Evolutionary conservation across 2,888 invertebrate genomes (phyloP), one percentile per base, ranked within the genome.

Genomic region (Acleris cristana): DNA sequence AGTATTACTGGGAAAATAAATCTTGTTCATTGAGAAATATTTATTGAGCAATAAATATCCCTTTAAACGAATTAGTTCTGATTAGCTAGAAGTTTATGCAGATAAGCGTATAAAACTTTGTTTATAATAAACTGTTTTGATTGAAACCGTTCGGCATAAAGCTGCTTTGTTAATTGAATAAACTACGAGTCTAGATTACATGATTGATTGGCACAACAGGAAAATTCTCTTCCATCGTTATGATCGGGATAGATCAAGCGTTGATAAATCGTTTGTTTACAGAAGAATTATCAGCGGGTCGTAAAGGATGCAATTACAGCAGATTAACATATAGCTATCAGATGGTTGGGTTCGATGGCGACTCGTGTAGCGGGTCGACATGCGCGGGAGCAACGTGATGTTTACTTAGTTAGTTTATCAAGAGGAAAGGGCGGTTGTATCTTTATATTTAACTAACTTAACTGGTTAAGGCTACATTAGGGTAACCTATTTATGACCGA

Each of bases 251-350:
- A 66, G 54, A 67, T 63, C 49, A 49, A 63, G 62, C 67, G 40
- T 54, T 58, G 67, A 67, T 67, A 58, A 67, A 58, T 58, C 57
- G 58, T 76, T 80, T 79, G 80, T 81, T 74, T 73, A 76, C 71
- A 71, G 71, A 64, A 64, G 71, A 71, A 71, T 74, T 73, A 76
- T 69, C 72, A 74, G 71, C 73, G 75, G 72, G 73, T 72, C 77
- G 76, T 74, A 74, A 67, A 83, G 81, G 82, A 83, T 82, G 81
- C 75, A 83, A 88, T 88, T 85, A 86, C 65, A 48, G 49, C 69
- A 64, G 68, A 81, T 83, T 84, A 79, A 73, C 81, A 79, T 81
- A 78, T 81, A 78, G 71, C 72, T 79, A 79, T 80, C 77, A 71
- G 71, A 69, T 65, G 71, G 72, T 72, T 14, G 40, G 65, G 67